Conservation (phyloP, 2,888 invertebrate genomes). For the Hypomecis atomaria region DNA sequence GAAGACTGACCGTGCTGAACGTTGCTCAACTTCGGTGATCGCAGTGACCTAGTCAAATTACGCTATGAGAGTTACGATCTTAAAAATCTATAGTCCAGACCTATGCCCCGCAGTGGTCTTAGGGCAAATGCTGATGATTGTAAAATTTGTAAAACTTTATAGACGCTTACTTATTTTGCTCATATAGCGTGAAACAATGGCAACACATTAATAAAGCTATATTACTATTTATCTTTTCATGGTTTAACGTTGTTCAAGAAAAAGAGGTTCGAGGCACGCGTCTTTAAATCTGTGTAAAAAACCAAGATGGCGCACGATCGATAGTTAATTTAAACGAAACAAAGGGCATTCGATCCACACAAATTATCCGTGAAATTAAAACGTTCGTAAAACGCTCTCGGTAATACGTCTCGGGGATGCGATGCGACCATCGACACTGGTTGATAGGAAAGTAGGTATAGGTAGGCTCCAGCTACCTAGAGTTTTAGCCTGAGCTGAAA, state of each 20-base stretch:
- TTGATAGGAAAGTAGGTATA: neutral
- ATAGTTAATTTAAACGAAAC: constrained; percentile 54
- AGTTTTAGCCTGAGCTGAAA: neutral
- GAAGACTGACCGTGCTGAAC: too few species aligned
- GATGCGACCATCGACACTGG: constrained; percentile 2
- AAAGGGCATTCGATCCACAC: constrained; percentile 60
- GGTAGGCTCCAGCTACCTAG: neutral
- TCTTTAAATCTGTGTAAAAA: constrained; percentile 21
- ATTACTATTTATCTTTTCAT: too few species aligned
- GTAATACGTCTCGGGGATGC: constrained; percentile 32
- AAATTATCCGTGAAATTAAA: constrained; percentile 70
- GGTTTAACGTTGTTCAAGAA: neutral
- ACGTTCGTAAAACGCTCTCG: constrained; percentile 48
- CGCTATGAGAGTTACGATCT: too few species aligned
- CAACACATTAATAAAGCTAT: too few species aligned
- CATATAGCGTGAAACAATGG: too few species aligned
- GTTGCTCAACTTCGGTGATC: too few species aligned
- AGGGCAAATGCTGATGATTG: too few species aligned
- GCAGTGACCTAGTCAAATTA: too few species aligned
- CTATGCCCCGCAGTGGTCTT: too few species aligned
- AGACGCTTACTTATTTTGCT: too few species aligned
- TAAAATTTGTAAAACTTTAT: too few species aligned
- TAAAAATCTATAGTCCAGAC: too few species aligned
- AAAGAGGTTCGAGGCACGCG: constrained; percentile 18
- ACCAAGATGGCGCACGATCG: constrained; percentile 43